Percentiles rank a stretch among this genome's conserved stretches.
phyloP scores from a whole-genome alignment of 2,113 vertebrate genomes.

The Oryctolagus cuniculus region mOryCun1.1 NC_091442.1:27411001-27411500 shows the following conservation, averaged over 20 bases:
- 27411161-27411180: constrained; percentile 38
- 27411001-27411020: neutral
- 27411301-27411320: neutral
- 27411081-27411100: neutral
- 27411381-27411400: fast-evolving
- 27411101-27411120: neutral
- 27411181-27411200: constrained; percentile 41
- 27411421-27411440: fast-evolving
- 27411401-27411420: constrained; percentile 24
- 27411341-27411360: neutral
- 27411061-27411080: neutral
- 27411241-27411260: constrained; percentile 74
- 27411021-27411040: neutral
- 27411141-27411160: neutral
- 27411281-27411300: constrained; percentile 23
- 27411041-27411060: neutral
- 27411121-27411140: neutral
- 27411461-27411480: neutral
- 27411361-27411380: neutral
- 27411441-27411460: neutral
- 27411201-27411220: fast-evolving
- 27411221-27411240: fast-evolving
- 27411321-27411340: fast-evolving
- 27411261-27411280: neutral
- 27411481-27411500: neutral